Conservation (phyloP, 2,888 invertebrate species). For the Ectropis crepuscularia region DNA sequence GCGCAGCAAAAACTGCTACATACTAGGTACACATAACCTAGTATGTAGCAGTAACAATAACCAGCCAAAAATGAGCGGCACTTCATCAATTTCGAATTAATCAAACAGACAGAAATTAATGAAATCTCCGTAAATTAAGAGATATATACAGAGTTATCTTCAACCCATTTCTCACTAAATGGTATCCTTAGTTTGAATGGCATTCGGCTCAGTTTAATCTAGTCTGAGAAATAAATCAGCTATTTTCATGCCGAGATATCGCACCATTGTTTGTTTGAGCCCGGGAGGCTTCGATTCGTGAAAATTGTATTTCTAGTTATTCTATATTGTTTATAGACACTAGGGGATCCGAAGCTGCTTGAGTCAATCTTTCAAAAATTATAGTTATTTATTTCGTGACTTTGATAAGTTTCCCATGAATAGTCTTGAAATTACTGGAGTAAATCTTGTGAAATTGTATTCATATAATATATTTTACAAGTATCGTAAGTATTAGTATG, state of each 20-base stretch:
- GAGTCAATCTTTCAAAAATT: no score
- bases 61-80: not conserved
- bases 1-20: no score
- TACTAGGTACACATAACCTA: no score
- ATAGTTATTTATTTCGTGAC: no score
- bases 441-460: no score
- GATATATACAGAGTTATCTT: conserved; percentile 13
- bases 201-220: conserved; percentile 17
- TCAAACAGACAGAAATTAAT: conserved; percentile 9
- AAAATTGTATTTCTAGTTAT: conserved; percentile 3
- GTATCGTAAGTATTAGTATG: no score
- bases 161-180: conserved; percentile 15
- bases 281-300: not conserved
- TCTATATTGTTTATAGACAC: not conserved
- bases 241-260: conserved; percentile 4
- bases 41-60: not conserved
- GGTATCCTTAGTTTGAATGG: conserved; percentile 16
- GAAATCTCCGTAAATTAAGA: conserved; percentile 13
- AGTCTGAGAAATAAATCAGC: conserved; percentile 17
- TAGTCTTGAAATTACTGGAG: no score
- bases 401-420: no score
- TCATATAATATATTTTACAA: no score
- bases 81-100: conserved; percentile 14
- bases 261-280: conserved; percentile 3
- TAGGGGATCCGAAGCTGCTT: no score